Percentiles rank a stretch among this genome's conserved stretches.
Conservation (phyloP, 2,113 vertebrate species). For the Onychostruthus taczanowskii region DNA sequence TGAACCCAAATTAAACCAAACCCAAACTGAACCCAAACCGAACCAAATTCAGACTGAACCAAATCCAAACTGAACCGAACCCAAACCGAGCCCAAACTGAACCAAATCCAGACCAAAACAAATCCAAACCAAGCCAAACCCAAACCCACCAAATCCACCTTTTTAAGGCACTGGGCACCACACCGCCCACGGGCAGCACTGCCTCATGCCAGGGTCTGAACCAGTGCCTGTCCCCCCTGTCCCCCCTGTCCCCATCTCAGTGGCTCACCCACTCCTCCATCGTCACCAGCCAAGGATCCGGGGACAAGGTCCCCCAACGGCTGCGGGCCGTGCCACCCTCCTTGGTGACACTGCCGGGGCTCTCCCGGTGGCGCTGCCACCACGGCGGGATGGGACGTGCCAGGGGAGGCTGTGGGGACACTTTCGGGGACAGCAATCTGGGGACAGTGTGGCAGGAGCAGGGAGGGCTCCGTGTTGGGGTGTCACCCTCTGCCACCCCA, state of each 20-base stretch:
- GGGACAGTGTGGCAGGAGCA: neutral
- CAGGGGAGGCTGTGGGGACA: neutral
- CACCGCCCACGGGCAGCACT: accelerated
- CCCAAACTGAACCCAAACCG: neutral
- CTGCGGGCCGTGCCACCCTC: neutral
- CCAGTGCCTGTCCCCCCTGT: accelerated
- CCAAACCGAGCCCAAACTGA: neutral
- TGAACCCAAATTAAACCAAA: neutral
- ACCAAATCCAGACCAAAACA: too few relatives aligned
- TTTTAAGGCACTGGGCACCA: neutral
- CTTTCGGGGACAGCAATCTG: accelerated
- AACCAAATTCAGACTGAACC: too few relatives aligned
- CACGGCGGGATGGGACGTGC: accelerated
- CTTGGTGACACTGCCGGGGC: accelerated
- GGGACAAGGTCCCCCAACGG: constrained; percentile 16
- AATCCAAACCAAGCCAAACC: neutral
- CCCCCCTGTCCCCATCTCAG: neutral
- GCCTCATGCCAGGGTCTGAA: accelerated
- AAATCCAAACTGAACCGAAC: too few relatives aligned
- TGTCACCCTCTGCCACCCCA: neutral
- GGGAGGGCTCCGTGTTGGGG: neutral
- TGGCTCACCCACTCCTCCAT: neutral
- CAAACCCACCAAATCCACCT: neutral
- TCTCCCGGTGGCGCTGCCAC: accelerated
- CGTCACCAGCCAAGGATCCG: accelerated